Evolutionary conservation across 2,797 vertebrate genomes (phyloP).

Genomic region (Acanthurus lineatus): DNA sequence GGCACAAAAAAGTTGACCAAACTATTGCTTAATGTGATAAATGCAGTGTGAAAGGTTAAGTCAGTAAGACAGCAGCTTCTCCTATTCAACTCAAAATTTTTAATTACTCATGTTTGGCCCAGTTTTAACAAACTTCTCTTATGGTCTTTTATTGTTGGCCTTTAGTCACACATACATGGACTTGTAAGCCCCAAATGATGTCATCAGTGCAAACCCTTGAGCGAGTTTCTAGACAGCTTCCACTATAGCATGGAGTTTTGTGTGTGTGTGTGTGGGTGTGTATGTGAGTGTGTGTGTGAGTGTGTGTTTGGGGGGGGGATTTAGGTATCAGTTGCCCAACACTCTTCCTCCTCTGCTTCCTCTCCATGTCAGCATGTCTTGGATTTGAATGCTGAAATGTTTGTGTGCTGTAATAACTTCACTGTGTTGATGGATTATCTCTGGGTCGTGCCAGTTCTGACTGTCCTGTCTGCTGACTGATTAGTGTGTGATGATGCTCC

Average conservation of each 20-base stretch:
- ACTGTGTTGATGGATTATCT: conserved; percentile 23
- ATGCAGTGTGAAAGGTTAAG: too few relatives aligned
- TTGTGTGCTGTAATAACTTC: conserved; percentile 23
- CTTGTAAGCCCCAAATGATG: conserved; percentile 47
- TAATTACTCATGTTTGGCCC: conserved; percentile 9
- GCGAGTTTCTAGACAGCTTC: conserved; percentile 49
- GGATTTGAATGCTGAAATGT: conserved; percentile 54
- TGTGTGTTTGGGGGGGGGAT: conserved; percentile 18
- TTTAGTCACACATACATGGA: conserved; percentile 1
- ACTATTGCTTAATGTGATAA: too few relatives aligned
- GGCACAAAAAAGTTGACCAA: too few relatives aligned
- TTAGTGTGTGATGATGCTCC: conserved; percentile 24
- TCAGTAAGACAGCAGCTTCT: not conserved
- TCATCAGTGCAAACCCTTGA: conserved; percentile 45
- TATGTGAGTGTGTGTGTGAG: conserved; percentile 23
- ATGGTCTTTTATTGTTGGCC: too few relatives aligned
- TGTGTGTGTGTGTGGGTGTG: conserved; percentile 17
- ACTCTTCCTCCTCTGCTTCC: conserved; percentile 80
- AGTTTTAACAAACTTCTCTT: conserved; percentile 18
- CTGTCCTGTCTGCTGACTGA: conserved; percentile 58
- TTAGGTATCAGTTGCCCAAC: conserved; percentile 73
- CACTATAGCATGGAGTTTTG: conserved; percentile 29
- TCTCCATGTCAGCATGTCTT: conserved; percentile 64
- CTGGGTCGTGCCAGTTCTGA: conserved; percentile 8
- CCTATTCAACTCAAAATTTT: not conserved